These are phyloP conservation scores for Drosophila busckii DNA, from an alignment of 1,140 invertebrate genomes.

Conservation along the genomic window DNA sequence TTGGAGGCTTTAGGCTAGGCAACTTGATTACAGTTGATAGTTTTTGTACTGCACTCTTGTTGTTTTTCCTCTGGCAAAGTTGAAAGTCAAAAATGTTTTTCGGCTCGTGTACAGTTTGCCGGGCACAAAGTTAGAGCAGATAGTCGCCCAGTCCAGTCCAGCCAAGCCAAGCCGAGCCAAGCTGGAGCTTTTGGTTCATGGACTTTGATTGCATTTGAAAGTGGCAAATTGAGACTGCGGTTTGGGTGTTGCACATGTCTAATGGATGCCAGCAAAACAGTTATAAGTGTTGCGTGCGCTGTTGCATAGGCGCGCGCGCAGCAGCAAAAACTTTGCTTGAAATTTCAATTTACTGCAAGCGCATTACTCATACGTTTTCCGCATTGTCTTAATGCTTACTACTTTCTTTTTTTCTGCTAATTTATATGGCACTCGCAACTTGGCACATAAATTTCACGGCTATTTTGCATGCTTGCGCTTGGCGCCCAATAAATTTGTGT, in stretches of 20 bases:
- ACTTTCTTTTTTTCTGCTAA: constrained; percentile 43
- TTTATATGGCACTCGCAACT: constrained; percentile 69
- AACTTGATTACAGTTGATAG: constrained; percentile 74
- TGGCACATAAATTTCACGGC: constrained; percentile 56
- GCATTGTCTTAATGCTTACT: constrained; percentile 22
- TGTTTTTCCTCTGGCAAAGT: constrained; percentile 22
- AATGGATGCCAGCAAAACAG: not conserved
- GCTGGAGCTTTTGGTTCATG: too few relatives aligned
- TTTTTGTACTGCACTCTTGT: constrained; percentile 42
- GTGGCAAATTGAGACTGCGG: constrained; percentile 22
- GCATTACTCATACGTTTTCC: constrained; percentile 39
- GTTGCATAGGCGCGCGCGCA: too few relatives aligned
- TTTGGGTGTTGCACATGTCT: not conserved
- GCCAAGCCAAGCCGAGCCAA: too few relatives aligned
- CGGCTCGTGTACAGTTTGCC: constrained; percentile 4
- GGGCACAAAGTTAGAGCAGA: constrained; percentile 26
- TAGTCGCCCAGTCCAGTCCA: too few relatives aligned
- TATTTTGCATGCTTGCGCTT: constrained; percentile 47
- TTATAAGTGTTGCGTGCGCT: too few relatives aligned
- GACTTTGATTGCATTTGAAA: constrained; percentile 35
- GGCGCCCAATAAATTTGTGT: constrained; percentile 51
- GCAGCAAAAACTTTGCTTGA: too few relatives aligned
- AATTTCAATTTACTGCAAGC: not conserved
- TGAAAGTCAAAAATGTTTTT: constrained; percentile 49
- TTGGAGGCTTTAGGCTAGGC: constrained; percentile 40